Evolutionary conservation across 2,888 invertebrate genomes (phyloP).

Genomic region (Tuta absoluta): DNA sequence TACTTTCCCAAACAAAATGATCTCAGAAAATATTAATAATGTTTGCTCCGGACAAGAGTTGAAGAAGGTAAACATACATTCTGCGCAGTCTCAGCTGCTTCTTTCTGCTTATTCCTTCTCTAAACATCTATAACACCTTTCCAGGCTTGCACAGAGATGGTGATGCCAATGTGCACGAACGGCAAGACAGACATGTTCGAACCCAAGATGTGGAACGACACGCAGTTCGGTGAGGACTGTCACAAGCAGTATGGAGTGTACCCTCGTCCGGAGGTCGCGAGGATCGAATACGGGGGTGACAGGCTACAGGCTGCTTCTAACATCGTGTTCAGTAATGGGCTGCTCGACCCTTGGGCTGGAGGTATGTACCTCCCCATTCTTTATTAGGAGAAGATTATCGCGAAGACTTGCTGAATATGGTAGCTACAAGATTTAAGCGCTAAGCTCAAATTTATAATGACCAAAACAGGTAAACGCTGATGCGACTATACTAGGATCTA

Average conservation of each 20-base stretch:
- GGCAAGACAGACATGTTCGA: constrained; percentile 93
- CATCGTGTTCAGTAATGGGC: constrained; percentile 91
- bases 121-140: background rate
- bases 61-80: too few species aligned
- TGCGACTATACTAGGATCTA: too few species aligned
- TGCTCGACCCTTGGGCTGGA: constrained; percentile 93
- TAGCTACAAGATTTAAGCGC: too few species aligned
- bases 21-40: too few species aligned
- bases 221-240: constrained; percentile 85
- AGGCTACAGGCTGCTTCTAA: constrained; percentile 85
- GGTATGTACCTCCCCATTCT: too few species aligned
- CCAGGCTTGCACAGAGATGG: constrained; percentile 97
- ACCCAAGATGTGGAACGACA: constrained; percentile 86
- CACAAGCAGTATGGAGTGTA: constrained; percentile 84
- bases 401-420: too few species aligned
- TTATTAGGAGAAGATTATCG: too few species aligned
- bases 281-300: constrained; percentile 90
- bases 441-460: too few species aligned
- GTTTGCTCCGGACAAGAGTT: too few species aligned
- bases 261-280: constrained; percentile 85
- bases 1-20: too few species aligned
- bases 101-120: background rate
- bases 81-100: background rate
- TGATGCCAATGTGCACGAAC: constrained; percentile 95
- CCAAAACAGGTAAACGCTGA: too few species aligned